A percentile compares a stretch with the other conserved stretches of the same genome.
These are phyloP conservation scores for Nothobranchius kuhntae DNA, from an alignment of 2,113 vertebrate genomes.

Conservation along the genomic window DNA sequence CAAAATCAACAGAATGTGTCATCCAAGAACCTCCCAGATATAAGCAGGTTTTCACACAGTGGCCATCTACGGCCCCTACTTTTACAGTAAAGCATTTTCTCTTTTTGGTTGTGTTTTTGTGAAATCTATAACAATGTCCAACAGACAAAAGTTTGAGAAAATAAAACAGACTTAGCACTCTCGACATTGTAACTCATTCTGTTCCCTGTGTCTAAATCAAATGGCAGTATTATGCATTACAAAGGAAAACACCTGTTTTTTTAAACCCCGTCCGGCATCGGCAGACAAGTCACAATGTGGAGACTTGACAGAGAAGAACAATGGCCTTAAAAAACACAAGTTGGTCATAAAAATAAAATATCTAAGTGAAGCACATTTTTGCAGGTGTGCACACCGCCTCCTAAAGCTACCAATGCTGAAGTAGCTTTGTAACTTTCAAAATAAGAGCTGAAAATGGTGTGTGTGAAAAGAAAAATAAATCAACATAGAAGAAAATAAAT, in stretches of 20 bases:
- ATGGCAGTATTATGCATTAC: slow-evolving; percentile 74
- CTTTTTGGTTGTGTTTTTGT: slow-evolving; percentile 54
- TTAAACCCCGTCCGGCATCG: slow-evolving; percentile 38
- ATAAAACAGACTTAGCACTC: slow-evolving; percentile 75
- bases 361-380: slow-evolving; percentile 54
- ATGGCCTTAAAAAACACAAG: slow-evolving; percentile 14
- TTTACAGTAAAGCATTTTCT: slow-evolving; percentile 51
- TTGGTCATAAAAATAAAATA: slow-evolving; percentile 41
- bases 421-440: slow-evolving; percentile 59
- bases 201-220: slow-evolving; percentile 67
- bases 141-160: slow-evolving; percentile 35
- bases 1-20: slow-evolving; percentile 30
- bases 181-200: slow-evolving; percentile 65
- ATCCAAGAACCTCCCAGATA: slow-evolving; percentile 32
- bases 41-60: slow-evolving; percentile 36
- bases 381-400: slow-evolving; percentile 50
- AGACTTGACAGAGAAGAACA: slow-evolving; percentile 20
- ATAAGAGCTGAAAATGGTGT: slow-evolving; percentile 35
- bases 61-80: slow-evolving; percentile 24
- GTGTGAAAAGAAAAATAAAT: slow-evolving; percentile 40
- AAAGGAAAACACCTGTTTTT: slow-evolving; percentile 71
- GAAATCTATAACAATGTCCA: slow-evolving; percentile 11
- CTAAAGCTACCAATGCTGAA: slow-evolving; percentile 45
- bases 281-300: slow-evolving; percentile 50
- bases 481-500: slow-evolving; percentile 31